A percentile compares a stretch with the other conserved stretches of the same genome.
Evolutionary conservation across 2,113 vertebrate genomes (phyloP).

Genomic region (Brachyhypopomus occidentalis): DNA sequence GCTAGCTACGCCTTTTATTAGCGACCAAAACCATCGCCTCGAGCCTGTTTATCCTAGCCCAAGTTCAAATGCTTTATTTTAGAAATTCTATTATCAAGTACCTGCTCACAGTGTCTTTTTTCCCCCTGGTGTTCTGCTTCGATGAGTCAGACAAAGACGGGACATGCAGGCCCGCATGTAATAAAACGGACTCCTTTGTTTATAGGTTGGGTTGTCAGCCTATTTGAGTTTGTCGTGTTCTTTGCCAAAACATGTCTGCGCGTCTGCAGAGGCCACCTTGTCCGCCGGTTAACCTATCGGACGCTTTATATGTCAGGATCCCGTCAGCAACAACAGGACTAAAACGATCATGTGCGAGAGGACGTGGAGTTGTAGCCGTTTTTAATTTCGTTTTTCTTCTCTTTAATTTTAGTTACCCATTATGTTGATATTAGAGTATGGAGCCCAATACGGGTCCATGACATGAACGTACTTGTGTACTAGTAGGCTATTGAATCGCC

Average conservation of each 20-base stretch:
- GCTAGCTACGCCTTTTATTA: neutral
- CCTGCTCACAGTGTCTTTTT: neutral
- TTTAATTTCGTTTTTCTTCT: too few relatives aligned
- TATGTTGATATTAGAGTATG: too few relatives aligned
- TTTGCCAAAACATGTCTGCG: too few relatives aligned
- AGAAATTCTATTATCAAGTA: neutral
- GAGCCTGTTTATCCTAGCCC: neutral
- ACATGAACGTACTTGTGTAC: neutral
- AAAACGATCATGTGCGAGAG: too few relatives aligned
- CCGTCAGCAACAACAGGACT: neutral
- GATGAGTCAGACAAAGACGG: constrained; percentile 24
- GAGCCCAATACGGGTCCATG: too few relatives aligned
- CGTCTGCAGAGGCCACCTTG: neutral
- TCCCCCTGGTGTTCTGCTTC: neutral
- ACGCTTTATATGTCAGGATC: neutral
- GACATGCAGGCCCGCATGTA: neutral
- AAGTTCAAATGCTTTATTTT: too few relatives aligned
- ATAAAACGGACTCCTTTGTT: constrained; percentile 17
- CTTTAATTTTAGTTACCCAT: too few relatives aligned
- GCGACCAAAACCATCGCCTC: too few relatives aligned
- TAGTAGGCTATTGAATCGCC: neutral
- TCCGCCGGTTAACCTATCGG: neutral
- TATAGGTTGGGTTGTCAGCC: neutral
- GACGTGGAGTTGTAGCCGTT: too few relatives aligned
- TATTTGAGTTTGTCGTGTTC: neutral